Conservation (phyloP, 2,113 vertebrate genomes). For the Pseudorhombus dupliciocellatus region DNA sequence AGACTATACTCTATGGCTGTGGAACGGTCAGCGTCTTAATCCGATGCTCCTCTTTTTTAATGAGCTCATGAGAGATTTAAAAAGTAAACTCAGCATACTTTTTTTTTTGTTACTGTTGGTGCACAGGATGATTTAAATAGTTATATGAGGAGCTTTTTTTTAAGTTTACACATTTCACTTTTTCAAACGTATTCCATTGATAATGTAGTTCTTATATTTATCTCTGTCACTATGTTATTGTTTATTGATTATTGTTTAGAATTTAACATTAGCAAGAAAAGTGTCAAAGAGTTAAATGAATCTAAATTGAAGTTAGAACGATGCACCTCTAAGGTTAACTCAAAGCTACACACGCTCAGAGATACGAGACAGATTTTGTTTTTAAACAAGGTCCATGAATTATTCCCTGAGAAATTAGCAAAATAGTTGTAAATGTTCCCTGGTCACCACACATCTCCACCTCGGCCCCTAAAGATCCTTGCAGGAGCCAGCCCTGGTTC, state of each 20-base stretch:
- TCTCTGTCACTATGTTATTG: neutral
- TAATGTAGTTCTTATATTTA: neutral
- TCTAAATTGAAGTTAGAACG: neutral
- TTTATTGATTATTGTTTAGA: neutral
- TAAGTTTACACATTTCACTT: neutral
- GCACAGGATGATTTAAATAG: neutral
- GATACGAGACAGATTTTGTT: too few relatives aligned
- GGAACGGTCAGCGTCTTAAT: neutral
- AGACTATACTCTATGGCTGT: conserved; percentile 19
- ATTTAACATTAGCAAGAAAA: neutral
- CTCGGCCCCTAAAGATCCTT: too few relatives aligned
- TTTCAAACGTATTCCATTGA: neutral
- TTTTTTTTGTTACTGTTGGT: neutral
- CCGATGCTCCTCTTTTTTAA: neutral
- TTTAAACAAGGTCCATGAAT: too few relatives aligned
- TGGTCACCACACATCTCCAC: too few relatives aligned
- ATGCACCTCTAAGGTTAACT: too few relatives aligned
- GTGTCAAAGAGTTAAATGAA: neutral
- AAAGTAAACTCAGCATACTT: neutral
- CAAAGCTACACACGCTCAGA: too few relatives aligned
- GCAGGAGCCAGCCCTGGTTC: too few relatives aligned
- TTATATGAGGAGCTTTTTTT: neutral
- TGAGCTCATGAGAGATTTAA: neutral
- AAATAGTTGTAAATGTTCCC: too few relatives aligned
- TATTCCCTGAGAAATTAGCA: too few relatives aligned